A percentile compares a stretch with the other conserved stretches of the same genome.
Evolutionary conservation across 2,797 vertebrate species (phyloP).

Genomic region (Enteromius treurensis): DNA sequence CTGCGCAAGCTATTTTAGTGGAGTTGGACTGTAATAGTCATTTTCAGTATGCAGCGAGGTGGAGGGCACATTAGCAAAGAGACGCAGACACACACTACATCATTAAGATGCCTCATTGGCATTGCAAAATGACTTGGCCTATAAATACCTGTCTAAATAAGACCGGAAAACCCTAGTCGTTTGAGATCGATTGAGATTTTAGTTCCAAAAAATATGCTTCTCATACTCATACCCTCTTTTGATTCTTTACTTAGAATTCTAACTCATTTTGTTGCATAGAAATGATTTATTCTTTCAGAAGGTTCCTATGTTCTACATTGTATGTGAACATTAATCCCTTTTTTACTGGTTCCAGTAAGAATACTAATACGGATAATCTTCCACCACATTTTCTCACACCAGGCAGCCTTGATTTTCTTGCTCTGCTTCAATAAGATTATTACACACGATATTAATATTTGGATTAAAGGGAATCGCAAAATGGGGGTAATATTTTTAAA

Average conservation of each 20-base stretch:
- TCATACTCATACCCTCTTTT: not conserved
- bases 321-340: not conserved
- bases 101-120: constrained; percentile 47
- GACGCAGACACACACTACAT: constrained; percentile 48
- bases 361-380: constrained; percentile 71
- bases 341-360: constrained; percentile 55
- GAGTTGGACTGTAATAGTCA: constrained; percentile 65
- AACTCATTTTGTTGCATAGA: not conserved
- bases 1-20: constrained; percentile 63
- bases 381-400: constrained; percentile 69
- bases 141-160: constrained; percentile 33
- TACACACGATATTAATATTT: constrained; percentile 71
- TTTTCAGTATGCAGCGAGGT: constrained; percentile 66
- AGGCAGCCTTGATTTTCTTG: constrained; percentile 72
- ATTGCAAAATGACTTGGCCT: constrained; percentile 36
- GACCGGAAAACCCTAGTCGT: not conserved
- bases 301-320: constrained; percentile 2
- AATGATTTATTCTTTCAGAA: not conserved
- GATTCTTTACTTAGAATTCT: constrained; percentile 14
- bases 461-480: constrained; percentile 72
- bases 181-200: not conserved
- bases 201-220: not conserved
- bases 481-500: constrained; percentile 68
- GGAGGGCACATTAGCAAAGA: constrained; percentile 67
- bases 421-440: constrained; percentile 69